Evolutionary conservation across 1,140 invertebrate genomes (phyloP).

Genomic region (Parapsyche elsis): DNA sequence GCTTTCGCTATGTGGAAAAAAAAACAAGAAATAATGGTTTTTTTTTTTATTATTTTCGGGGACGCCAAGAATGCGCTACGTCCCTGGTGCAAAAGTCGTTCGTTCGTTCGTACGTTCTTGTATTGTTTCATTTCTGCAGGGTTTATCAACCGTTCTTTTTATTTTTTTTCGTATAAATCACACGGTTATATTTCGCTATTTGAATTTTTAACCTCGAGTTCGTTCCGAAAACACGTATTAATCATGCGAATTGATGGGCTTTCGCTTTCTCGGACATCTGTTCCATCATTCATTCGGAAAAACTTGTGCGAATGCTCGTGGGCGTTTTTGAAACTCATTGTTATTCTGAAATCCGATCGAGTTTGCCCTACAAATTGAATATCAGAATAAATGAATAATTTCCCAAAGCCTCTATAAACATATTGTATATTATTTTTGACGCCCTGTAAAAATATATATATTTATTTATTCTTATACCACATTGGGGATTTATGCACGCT

Average conservation of each 20-base stretch:
- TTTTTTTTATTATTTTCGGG: conserved; percentile 1
- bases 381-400: conserved; percentile 19
- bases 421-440: background rate
- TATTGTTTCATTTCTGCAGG: background rate
- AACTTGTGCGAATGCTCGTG: background rate
- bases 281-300: conserved; percentile 8
- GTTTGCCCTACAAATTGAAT: conserved; percentile 16
- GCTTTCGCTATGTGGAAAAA: background rate
- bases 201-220: background rate
- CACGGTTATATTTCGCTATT: background rate
- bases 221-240: background rate
- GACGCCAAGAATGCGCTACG: too few relatives aligned
- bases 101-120: too few relatives aligned
- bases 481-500: too few relatives aligned
- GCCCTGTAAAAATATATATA: too few relatives aligned
- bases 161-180: background rate
- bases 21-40: background rate
- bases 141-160: background rate
- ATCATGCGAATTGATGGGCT: conserved; percentile 1
- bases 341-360: conserved; percentile 16
- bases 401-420: background rate
- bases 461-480: too few relatives aligned
- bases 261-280: background rate
- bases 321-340: conserved; percentile 2
- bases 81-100: too few relatives aligned